Evolutionary conservation across 2,113 vertebrate genomes (phyloP).

Genomic region (Laterallus jamaicensis): DNA sequence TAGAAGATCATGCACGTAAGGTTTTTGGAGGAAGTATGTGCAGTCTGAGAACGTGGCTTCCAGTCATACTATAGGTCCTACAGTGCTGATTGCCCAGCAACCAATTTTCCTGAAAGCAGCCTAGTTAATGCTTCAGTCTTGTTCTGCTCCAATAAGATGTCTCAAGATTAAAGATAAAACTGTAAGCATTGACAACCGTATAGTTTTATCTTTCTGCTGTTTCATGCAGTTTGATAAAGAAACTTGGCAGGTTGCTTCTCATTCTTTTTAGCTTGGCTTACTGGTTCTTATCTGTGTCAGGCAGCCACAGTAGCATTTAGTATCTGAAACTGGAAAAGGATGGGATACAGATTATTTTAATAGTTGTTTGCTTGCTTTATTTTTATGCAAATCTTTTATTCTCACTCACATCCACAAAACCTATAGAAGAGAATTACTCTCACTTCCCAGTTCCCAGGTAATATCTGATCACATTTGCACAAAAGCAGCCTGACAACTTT

Average conservation of each 20-base stretch:
- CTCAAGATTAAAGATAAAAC: slow-evolving; percentile 15
- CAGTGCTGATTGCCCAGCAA: accelerated
- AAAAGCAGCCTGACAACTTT: background rate
- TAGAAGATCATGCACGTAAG: background rate
- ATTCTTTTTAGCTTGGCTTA: background rate
- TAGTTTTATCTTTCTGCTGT: background rate
- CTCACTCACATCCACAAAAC: background rate
- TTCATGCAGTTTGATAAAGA: background rate
- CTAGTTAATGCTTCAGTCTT: background rate
- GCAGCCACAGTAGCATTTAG: background rate
- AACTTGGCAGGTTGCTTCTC: background rate
- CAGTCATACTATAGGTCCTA: background rate
- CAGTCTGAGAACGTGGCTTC: background rate
- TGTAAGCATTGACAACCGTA: accelerated
- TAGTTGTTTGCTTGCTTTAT: background rate
- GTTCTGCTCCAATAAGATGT: background rate
- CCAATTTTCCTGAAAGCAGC: background rate
- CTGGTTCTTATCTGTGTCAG: background rate
- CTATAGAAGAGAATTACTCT: background rate
- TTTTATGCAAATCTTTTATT: background rate
- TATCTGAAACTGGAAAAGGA: background rate
- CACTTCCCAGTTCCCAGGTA: background rate
- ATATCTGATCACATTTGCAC: background rate
- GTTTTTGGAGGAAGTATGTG: background rate
- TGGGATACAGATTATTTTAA: background rate